Conservation (phyloP, 2,888 invertebrate species). For the Phyllotreta striolata region DNA sequence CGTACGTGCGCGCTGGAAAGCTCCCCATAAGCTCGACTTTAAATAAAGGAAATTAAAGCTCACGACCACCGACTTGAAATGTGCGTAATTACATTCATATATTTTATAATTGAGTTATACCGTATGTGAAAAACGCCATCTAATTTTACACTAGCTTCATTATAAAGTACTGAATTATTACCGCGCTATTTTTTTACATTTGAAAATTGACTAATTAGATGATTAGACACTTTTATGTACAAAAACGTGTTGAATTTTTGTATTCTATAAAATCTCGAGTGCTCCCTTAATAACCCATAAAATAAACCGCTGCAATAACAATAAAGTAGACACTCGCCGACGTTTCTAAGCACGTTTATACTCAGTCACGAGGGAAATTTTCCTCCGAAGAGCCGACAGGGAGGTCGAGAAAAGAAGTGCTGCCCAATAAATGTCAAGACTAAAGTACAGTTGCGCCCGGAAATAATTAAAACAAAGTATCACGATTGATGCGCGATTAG, state of each 20-base stretch:
- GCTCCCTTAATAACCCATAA: too few species aligned
- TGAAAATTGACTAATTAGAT: too few species aligned
- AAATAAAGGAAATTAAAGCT: constrained; percentile 35
- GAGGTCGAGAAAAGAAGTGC: constrained; percentile 52
- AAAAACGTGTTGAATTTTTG: too few species aligned
- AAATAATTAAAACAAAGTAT: constrained; percentile 60
- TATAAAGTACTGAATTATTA: too few species aligned
- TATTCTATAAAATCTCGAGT: too few species aligned
- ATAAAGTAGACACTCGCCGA: background rate
- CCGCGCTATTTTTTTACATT: too few species aligned
- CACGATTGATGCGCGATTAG: constrained; percentile 24
- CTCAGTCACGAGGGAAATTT: constrained; percentile 53
- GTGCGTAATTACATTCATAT: constrained; percentile 35
- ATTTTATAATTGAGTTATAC: constrained; percentile 22
- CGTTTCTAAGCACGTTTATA: constrained; percentile 39
- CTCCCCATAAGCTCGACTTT: constrained; percentile 20
- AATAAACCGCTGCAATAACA: background rate
- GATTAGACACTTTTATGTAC: too few species aligned
- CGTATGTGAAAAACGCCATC: background rate
- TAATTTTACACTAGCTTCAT: background rate
- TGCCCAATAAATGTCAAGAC: constrained; percentile 58
- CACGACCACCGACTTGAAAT: constrained; percentile 29
- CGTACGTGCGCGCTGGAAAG: constrained; percentile 23
- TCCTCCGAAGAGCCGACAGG: constrained; percentile 43
- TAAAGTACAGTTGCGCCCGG: constrained; percentile 52